Evolutionary conservation across 2,888 invertebrate genomes (phyloP).

Genomic region (Cerceris ruficornis): DNA sequence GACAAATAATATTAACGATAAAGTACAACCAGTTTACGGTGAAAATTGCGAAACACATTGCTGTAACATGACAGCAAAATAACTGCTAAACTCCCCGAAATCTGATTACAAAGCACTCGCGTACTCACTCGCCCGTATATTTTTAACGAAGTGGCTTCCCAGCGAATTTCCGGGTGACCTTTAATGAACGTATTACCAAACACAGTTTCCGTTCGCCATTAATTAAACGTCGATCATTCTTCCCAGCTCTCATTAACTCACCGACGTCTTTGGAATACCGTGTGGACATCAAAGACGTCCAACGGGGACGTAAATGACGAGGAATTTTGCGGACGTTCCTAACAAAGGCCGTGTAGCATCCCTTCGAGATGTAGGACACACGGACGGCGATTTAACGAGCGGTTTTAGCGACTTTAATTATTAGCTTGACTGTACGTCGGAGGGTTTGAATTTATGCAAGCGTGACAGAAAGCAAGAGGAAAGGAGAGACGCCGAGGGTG

Average conservation of each 20-base stretch:
- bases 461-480: conserved; percentile 44
- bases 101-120: too few species aligned
- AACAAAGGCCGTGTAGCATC: neutral
- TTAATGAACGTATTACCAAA: too few species aligned
- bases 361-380: conserved; percentile 27
- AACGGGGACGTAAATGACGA: neutral
- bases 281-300: too few species aligned
- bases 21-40: too few species aligned
- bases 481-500: conserved; percentile 24
- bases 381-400: conserved; percentile 69
- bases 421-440: conserved; percentile 73
- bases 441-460: conserved; percentile 42
- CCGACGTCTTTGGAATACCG: neutral
- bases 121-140: too few species aligned
- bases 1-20: too few species aligned
- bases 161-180: too few species aligned
- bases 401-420: conserved; percentile 77
- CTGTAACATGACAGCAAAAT: too few species aligned
- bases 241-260: neutral
- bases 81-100: too few species aligned
- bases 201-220: too few species aligned
- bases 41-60: too few species aligned
- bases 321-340: neutral
- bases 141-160: too few species aligned
- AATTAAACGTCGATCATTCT: neutral